Conservation (phyloP, 2,888 invertebrate species). For the Nowickia ferox region DNA sequence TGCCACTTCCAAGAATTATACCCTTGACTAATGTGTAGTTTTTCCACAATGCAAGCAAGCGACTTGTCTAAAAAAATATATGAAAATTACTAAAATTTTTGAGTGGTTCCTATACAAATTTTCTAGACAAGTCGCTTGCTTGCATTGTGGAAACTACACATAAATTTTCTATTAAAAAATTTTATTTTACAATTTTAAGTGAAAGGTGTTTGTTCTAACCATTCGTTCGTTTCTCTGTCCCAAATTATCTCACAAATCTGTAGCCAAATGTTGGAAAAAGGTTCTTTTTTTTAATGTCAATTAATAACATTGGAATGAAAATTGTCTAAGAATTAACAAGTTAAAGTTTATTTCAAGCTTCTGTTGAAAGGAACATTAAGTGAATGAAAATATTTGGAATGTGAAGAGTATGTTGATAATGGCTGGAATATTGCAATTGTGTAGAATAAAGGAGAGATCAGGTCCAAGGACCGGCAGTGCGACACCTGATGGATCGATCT, state of each 20-base stretch:
- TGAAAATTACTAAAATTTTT: too few species aligned
- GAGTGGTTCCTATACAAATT: too few species aligned
- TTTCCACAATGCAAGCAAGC: too few species aligned
- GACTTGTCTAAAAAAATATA: too few species aligned
- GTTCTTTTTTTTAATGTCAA: slow-evolving; percentile 2
- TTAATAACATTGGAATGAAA: slow-evolving; percentile 29
- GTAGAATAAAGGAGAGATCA: too few species aligned
- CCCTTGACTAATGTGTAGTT: too few species aligned
- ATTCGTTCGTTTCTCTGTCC: slow-evolving; percentile 32
- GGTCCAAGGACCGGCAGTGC: too few species aligned
- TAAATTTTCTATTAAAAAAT: slow-evolving; percentile 6
- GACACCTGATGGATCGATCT: too few species aligned
- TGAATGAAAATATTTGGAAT: neutral
- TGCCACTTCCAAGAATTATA: neutral
- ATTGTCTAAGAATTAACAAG: slow-evolving; percentile 2
- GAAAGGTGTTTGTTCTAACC: neutral
- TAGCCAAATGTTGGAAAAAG: slow-evolving; percentile 3
- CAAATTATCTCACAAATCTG: slow-evolving; percentile 59
- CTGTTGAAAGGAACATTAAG: neutral
- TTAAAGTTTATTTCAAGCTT: neutral
- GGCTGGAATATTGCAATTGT: too few species aligned
- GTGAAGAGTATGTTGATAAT: neutral
- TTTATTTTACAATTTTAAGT: neutral
- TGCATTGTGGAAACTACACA: too few species aligned
- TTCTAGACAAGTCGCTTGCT: too few species aligned